Evolutionary conservation across 1,140 invertebrate genomes (phyloP).

Genomic region (Tribolium castaneum): DNA sequence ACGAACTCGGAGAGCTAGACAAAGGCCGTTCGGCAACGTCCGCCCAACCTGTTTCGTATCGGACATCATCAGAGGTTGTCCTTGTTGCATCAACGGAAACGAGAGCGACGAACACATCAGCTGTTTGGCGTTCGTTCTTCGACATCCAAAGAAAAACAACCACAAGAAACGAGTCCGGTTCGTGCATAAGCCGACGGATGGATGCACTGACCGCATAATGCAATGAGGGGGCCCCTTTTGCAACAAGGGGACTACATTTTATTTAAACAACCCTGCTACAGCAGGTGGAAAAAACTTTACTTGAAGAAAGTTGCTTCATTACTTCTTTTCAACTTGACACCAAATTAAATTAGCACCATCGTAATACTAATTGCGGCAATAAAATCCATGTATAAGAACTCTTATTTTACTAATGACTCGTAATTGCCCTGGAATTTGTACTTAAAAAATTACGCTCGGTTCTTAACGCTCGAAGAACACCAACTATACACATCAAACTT

Average conservation of each 20-base stretch:
- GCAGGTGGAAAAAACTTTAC: neutral
- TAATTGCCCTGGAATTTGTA: neutral
- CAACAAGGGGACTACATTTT: no score
- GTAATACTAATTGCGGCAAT: neutral
- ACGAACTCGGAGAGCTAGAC: constrained; percentile 35
- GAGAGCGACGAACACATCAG: constrained; percentile 34
- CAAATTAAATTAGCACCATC: neutral
- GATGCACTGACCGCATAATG: constrained; percentile 57
- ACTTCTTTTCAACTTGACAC: neutral
- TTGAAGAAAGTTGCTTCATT: neutral
- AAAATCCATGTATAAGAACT: neutral
- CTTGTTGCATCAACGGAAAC: constrained; percentile 36
- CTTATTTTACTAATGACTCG: neutral
- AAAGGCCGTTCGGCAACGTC: constrained; percentile 33
- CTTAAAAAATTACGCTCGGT: neutral
- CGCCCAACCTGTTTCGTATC: constrained; percentile 37
- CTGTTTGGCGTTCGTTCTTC: constrained; percentile 14
- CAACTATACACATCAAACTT: no score
- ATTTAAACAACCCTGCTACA: neutral
- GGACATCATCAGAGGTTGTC: constrained; percentile 37
- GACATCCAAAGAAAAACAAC: constrained; percentile 48
- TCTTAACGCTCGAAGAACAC: no score
- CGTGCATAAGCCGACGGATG: constrained; percentile 50
- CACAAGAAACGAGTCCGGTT: constrained; percentile 52
- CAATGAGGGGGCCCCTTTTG: constrained; percentile 18